A percentile compares a stretch with the other conserved stretches of the same genome.
phyloP scores from a whole-genome alignment of 2,113 vertebrate genomes.

The Athene cunicularia region DNA sequence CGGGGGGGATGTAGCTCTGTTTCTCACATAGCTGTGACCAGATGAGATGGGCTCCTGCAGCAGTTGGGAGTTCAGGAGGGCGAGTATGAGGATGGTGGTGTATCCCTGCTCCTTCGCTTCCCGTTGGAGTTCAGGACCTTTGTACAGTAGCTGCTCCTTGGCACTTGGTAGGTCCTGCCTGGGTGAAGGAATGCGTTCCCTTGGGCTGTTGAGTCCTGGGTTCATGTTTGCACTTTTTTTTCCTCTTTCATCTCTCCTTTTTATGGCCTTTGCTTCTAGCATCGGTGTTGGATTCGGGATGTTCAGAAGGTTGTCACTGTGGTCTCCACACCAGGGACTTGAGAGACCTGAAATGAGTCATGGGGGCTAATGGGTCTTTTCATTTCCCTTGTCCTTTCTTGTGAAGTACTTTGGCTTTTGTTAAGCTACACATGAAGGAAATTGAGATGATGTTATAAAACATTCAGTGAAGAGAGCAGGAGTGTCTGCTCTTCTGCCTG shows the following conservation, averaged over 20 bases:
- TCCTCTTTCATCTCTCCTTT: neutral
- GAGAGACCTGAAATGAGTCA: neutral
- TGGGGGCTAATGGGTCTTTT: neutral
- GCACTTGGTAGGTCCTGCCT: neutral
- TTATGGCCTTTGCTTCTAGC: neutral
- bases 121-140: neutral
- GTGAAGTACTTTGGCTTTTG: neutral
- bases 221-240: neutral
- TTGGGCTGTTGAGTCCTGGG: neutral
- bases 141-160: neutral
- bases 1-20: neutral
- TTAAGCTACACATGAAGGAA: neutral
- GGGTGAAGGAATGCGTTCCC: neutral
- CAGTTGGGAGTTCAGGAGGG: rapidly evolving
- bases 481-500: neutral
- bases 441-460: neutral
- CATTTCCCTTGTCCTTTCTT: neutral
- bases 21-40: neutral
- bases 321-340: neutral
- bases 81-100: neutral
- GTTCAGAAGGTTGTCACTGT: neutral
- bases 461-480: neutral
- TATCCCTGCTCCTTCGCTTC: neutral
- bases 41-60: neutral
- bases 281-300: neutral